Percentiles rank a stretch among this genome's conserved stretches.
Evolutionary conservation across 2,888 invertebrate genomes (phyloP).

Genomic region (Saturnia pavonia): DNA sequence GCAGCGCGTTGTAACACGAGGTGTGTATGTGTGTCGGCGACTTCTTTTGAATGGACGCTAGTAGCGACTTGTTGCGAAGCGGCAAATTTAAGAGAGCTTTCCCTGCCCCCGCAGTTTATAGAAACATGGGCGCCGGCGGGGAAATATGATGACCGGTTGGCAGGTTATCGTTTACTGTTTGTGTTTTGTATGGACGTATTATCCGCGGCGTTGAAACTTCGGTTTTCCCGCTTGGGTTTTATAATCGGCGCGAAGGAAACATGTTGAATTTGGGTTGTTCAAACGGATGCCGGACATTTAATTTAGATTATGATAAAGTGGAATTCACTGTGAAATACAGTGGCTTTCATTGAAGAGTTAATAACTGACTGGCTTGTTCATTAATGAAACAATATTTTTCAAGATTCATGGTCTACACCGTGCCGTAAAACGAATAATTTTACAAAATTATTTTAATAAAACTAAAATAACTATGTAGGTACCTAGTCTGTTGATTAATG

Average conservation of each 20-base stretch:
- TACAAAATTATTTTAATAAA: too few species aligned
- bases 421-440: too few species aligned
- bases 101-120: constrained; percentile 36
- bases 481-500: neutral
- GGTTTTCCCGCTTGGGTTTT: constrained; percentile 61
- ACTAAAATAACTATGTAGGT: too few species aligned
- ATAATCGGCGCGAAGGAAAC: constrained; percentile 25
- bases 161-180: constrained; percentile 30
- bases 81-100: constrained; percentile 37
- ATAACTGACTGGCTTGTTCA: too few species aligned
- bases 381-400: too few species aligned
- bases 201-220: constrained; percentile 34
- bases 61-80: constrained; percentile 52
- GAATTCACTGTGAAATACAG: neutral
- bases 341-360: too few species aligned
- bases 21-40: constrained; percentile 44
- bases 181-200: constrained; percentile 38
- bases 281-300: constrained; percentile 8
- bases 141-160: constrained; percentile 31
- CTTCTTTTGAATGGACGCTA: constrained; percentile 35
- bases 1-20: constrained; percentile 32
- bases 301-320: neutral
- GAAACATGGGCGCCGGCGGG: constrained; percentile 29
- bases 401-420: too few species aligned
- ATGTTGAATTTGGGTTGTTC: constrained; percentile 16